These are phyloP conservation scores for Adelognathus sp. DNA, from an alignment of 2,888 invertebrate genomes.

Conservation along the genomic window DNA sequence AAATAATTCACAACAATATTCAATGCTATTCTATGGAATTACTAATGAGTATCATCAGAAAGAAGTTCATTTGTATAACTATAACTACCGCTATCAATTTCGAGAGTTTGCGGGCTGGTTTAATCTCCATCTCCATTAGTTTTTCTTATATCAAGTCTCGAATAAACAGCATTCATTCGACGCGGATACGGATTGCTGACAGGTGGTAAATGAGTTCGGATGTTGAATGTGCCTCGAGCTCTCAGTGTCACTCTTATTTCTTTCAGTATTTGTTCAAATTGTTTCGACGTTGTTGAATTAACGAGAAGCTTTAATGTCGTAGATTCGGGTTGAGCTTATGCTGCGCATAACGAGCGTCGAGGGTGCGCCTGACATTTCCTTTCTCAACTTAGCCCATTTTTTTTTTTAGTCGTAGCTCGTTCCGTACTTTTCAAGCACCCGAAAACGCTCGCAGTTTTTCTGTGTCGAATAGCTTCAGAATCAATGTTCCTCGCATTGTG, in stretches of 20 bases:
- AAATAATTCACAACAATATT: too few species aligned
- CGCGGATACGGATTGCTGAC: neutral
- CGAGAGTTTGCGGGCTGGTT: neutral
- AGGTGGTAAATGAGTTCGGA: neutral
- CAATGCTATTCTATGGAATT: neutral
- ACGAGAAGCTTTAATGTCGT: neutral
- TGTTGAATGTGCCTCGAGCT: neutral
- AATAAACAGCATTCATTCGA: neutral
- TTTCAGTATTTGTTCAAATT: neutral
- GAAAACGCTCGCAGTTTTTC: neutral
- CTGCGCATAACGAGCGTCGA: neutral
- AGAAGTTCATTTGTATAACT: neutral
- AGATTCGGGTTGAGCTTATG: neutral
- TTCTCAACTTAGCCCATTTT: constrained; percentile 3
- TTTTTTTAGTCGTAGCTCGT: neutral
- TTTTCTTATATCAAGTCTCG: neutral
- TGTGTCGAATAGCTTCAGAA: neutral
- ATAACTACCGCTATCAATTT: neutral
- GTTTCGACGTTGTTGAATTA: neutral
- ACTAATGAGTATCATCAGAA: neutral
- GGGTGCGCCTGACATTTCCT: neutral
- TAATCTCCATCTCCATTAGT: neutral
- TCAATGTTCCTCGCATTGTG: neutral
- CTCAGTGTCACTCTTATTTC: neutral
- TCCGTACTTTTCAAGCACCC: neutral